Evolutionary conservation across 2,113 vertebrate species (phyloP).

Genomic region (Tragelaphus imberbis): DNA sequence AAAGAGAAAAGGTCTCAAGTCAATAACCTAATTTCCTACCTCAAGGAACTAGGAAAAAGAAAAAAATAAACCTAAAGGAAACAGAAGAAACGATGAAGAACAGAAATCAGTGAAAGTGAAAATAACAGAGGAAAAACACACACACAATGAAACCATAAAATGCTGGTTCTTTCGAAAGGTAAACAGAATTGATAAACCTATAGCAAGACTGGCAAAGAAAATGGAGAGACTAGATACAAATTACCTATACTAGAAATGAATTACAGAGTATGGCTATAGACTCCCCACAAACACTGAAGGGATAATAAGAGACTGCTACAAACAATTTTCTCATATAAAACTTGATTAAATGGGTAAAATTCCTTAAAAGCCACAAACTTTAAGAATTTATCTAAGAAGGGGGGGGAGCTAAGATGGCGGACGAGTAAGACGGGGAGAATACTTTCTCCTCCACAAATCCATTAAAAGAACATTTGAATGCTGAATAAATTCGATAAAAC

Average conservation of each 20-base stretch:
- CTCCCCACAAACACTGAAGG: not conserved
- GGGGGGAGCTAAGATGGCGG: too few relatives aligned
- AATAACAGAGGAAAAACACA: not conserved
- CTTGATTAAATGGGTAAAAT: not conserved
- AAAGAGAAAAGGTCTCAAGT: not conserved
- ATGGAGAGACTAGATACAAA: not conserved
- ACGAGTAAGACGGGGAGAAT: too few relatives aligned
- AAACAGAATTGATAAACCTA: not conserved
- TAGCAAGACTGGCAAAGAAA: not conserved
- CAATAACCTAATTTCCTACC: not conserved
- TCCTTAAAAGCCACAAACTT: slow-evolving; percentile 2
- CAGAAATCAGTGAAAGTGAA: not conserved
- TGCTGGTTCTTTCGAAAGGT: not conserved
- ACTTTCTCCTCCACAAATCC: too few relatives aligned
- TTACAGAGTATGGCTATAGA: not conserved
- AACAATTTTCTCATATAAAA: not conserved
- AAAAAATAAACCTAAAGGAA: slow-evolving; percentile 2
- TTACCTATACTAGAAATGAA: not conserved
- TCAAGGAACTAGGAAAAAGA: not conserved
- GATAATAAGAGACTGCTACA: not conserved
- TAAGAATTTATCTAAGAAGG: not conserved
- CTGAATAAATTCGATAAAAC: too few relatives aligned
- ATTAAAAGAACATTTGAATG: too few relatives aligned
- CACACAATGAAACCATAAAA: not conserved
- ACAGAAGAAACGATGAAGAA: not conserved